These are phyloP conservation scores for Rhynchomys soricoides DNA, from an alignment of 2,113 vertebrate species.

Conservation along the genomic window DNA sequence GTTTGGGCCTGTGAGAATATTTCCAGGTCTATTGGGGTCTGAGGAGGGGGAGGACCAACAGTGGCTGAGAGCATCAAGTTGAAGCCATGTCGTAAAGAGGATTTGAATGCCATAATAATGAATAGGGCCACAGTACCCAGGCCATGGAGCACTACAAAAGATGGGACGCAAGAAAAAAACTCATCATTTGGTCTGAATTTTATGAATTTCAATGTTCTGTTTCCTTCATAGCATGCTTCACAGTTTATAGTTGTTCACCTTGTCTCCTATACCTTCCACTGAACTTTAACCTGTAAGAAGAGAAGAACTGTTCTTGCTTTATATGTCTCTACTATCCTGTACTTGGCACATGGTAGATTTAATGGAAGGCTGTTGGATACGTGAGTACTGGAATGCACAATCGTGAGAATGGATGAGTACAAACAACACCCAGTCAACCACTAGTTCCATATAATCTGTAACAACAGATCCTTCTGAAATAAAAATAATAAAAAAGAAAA, in stretches of 20 bases:
- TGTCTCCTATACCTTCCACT: neutral
- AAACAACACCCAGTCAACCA: neutral
- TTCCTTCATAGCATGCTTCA: neutral
- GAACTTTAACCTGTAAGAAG: neutral
- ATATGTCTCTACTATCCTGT: neutral
- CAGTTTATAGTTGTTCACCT: neutral
- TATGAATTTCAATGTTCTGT: neutral
- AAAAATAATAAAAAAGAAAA: neutral
- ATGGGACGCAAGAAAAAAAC: neutral
- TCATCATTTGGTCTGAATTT: neutral
- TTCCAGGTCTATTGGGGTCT: neutral
- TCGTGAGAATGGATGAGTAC: neutral
- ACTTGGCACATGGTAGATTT: neutral
- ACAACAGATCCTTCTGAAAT: neutral
- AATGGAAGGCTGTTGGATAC: neutral
- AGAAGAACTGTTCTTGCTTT: neutral
- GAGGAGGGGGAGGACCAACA: no score
- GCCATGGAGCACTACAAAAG: neutral
- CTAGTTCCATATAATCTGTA: neutral
- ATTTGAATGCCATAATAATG: neutral
- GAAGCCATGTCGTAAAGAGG: neutral
- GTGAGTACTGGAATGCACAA: neutral
- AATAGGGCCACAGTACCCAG: neutral
- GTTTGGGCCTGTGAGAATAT: neutral
- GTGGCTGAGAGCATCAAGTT: no score